Evolutionary conservation across 2,113 vertebrate species (phyloP), one percentile per base, ranked within the genome.

Genomic region (Conger conger): DNA sequence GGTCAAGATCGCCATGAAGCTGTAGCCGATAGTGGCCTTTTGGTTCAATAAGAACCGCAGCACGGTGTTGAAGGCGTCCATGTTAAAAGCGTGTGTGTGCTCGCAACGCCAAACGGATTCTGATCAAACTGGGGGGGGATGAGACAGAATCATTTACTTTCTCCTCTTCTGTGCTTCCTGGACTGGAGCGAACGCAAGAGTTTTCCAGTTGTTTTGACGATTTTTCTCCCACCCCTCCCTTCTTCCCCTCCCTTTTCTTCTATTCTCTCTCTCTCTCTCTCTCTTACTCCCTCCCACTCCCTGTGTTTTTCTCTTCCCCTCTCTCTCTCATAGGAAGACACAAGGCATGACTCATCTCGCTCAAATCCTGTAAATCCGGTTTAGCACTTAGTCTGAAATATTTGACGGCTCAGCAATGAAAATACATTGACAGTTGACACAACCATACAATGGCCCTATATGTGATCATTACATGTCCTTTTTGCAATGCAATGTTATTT

Each of bases 1-100:
- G 0, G 97, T 99, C 85, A 97, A 92, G 37, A 98, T 91, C 5
- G 97, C 97, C 97, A 99, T 95, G 81, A 97, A 96, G 38, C 97
- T 97, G 92, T 99, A 99, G 35, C 97, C 97, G 54, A 98, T 97
- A 8, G 96, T 96, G 3, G 96, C 90, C 91, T 96, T 98, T 93
- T 94, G 94, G 83, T 97, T 95, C 73, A 95, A 89, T 80, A 97
- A 91, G 88, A 98, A 97, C 42, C 94, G 96, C 79, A 97, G 13
- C 50, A 98, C 87, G 0, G 91, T 92, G 79, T 95, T 96, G 88
- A 97, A 95, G 77, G 91, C 94, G 81, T 98, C 97, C 97, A 98
- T 98, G 82, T 45, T 90, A 33, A 83, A 0, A 15, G 63, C 85
- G 73, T 80, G 1, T 50, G 45, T 13, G 35, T 57, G 76, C 33